Evolutionary conservation across 2,888 invertebrate species (phyloP), one percentile per base, ranked within the genome.

Genomic region (Phanerotoma sp.): DNA sequence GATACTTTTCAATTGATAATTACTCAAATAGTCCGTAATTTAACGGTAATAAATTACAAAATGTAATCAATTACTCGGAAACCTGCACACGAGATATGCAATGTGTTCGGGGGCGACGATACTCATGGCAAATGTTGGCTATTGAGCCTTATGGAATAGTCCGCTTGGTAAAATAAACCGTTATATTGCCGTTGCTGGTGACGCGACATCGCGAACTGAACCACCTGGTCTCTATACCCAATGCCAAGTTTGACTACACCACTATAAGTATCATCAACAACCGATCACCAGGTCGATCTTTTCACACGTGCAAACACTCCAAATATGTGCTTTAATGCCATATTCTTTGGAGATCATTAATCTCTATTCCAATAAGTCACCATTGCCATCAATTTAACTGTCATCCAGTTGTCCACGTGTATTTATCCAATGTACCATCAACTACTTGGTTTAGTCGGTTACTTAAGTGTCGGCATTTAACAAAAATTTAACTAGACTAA

Each of bases 91-190:
- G 22, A 22, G 13, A 22, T 11, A 15, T 7, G 51, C 25, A 42
- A 49, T 54, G 47, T 58, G 50, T 55, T 62, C 58, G 56, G 44
- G 33, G 48, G 44, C 53, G 41, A 25, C 25, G 25, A 25, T 25
- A 25, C 25, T 25, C 7, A 25, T 25, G 25, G 25, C 25, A 9
- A 25, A 25, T 25, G 25, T 25, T 25, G n/a, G 66, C 66, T 72
- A 74, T 75, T 73, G 69, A 71, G 67, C 69, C 66, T 68, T 67
- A 68, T 70, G 71, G 69, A 66, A 71, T 70, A 70, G n/a, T n/a
- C 69, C n/a, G 28, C 64, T 63, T 58, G 56, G 42, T 13, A 22
- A 38, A 49, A 38, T 48, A 32, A 63, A 71, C 73, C 73, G 73
- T 73, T 73, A 73, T 60, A 62, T 60, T 65, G 60, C 62, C 65